phyloP scores from a whole-genome alignment of 1,140 invertebrate genomes.

The Limonius californicus region DNA sequence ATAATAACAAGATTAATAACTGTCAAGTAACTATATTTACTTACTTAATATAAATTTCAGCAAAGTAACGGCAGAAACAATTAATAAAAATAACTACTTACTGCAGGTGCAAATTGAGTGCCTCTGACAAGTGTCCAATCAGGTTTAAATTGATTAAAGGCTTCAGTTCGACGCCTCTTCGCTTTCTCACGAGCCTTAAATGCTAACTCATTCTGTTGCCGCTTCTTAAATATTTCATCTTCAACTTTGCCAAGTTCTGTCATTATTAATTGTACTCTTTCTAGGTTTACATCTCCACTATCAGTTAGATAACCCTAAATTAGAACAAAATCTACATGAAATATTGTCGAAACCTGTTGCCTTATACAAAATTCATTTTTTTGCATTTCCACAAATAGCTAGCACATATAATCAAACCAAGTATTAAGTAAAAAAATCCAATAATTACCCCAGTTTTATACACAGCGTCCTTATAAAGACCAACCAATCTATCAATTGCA shows the following conservation, averaged over 20 bases:
- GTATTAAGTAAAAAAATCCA: too few relatives aligned
- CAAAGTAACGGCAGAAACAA: not conserved
- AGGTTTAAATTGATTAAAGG: slow-evolving; percentile 56
- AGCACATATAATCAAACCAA: too few relatives aligned
- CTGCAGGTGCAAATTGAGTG: slow-evolving; percentile 69
- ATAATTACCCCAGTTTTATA: slow-evolving; percentile 78
- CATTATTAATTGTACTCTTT: slow-evolving; percentile 93
- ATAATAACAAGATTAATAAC: too few relatives aligned
- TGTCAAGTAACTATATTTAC: not conserved
- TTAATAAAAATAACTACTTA: slow-evolving; percentile 37
- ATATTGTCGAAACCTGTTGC: slow-evolving; percentile 10
- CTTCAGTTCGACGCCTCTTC: slow-evolving; percentile 54
- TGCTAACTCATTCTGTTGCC: slow-evolving; percentile 80
- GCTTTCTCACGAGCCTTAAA: slow-evolving; percentile 77
- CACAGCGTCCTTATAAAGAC: slow-evolving; percentile 92
- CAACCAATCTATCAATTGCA: slow-evolving; percentile 93
- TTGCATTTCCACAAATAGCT: too few relatives aligned
- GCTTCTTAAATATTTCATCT: slow-evolving; percentile 95
- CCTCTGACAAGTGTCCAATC: slow-evolving; percentile 65
- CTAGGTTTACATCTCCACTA: slow-evolving; percentile 88
- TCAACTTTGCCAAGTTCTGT: slow-evolving; percentile 88
- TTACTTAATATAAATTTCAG: not conserved
- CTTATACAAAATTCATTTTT: too few relatives aligned
- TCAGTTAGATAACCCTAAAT: slow-evolving; percentile 89
- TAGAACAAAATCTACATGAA: slow-evolving; percentile 30